Conservation (phyloP, 2,888 invertebrate genomes). For the Anarsia innoxiella region DNA sequence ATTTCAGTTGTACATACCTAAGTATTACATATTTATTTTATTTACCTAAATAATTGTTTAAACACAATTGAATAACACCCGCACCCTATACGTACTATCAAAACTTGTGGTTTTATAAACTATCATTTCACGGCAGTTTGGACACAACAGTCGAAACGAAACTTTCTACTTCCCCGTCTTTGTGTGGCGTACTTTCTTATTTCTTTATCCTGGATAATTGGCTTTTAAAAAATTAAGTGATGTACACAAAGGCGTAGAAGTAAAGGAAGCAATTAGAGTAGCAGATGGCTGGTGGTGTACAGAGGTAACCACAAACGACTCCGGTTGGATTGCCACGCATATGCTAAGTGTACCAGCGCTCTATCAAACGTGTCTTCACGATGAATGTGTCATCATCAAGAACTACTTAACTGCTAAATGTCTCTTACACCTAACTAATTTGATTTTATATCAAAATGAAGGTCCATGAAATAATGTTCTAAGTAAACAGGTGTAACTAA, state of each 20-base stretch:
- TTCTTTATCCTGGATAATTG: slow-evolving; percentile 51
- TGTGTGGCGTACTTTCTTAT: slow-evolving; percentile 64
- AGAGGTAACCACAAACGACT: slow-evolving; percentile 29
- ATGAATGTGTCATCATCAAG: too few relatives aligned
- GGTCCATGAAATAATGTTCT: too few relatives aligned
- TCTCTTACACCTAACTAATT: too few relatives aligned
- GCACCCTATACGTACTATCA: too few relatives aligned
- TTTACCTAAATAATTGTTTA: too few relatives aligned
- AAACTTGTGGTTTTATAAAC: slow-evolving; percentile 52
- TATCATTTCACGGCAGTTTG: slow-evolving; percentile 58
- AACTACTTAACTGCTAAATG: too few relatives aligned
- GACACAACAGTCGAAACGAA: slow-evolving; percentile 31
- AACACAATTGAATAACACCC: too few relatives aligned
- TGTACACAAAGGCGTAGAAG: slow-evolving; percentile 54
- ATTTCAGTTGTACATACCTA: too few relatives aligned
- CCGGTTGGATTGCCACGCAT: slow-evolving; percentile 10
- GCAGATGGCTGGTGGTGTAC: slow-evolving; percentile 53
- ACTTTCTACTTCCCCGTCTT: slow-evolving; percentile 52
- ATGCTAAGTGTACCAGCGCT: not conserved
- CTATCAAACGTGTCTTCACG: too few relatives aligned
- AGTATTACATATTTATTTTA: too few relatives aligned
- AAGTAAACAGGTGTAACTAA: too few relatives aligned
- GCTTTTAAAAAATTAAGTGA: slow-evolving; percentile 52
- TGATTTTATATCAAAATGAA: too few relatives aligned
- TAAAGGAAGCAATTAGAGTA: slow-evolving; percentile 62